Conservation (phyloP, 2,888 invertebrate genomes). For the Rhingia campestris region DNA sequence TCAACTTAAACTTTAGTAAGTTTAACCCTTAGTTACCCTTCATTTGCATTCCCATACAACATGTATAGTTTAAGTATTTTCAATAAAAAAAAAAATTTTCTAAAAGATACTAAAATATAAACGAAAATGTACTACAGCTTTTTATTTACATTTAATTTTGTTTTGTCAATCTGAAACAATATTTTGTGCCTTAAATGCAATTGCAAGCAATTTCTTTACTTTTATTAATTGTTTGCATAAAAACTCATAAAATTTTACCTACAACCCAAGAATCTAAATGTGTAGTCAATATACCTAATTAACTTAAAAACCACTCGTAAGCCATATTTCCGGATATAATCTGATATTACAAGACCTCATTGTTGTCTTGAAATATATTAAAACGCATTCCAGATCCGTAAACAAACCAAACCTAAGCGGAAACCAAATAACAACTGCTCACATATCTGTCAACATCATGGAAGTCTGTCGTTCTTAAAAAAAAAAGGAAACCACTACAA, state of each 20-base stretch:
- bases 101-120: too few relatives aligned
- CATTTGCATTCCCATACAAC: too few relatives aligned
- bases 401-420: constrained; percentile 48
- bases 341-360: constrained; percentile 53
- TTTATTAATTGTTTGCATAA: too few relatives aligned
- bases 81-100: too few relatives aligned
- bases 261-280: background rate
- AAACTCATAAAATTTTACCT: background rate
- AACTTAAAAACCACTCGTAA: constrained; percentile 36
- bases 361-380: constrained; percentile 40
- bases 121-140: too few relatives aligned
- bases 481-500: constrained; percentile 15
- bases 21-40: too few relatives aligned
- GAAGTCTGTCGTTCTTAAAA: constrained; percentile 22
- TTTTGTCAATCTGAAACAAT: too few relatives aligned
- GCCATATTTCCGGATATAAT: constrained; percentile 61
- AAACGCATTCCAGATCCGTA: constrained; percentile 39
- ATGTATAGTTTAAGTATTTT: too few relatives aligned
- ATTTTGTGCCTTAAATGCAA: too few relatives aligned
- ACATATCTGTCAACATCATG: constrained; percentile 63
- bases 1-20: too few relatives aligned
- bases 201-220: too few relatives aligned
- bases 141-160: too few relatives aligned
- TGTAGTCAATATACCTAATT: constrained; percentile 35
- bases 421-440: constrained; percentile 69